A percentile compares a stretch with the other conserved stretches of the same genome.
Evolutionary conservation across 2,888 invertebrate genomes (phyloP).

Genomic region (Pollenia griseotomentosa): DNA sequence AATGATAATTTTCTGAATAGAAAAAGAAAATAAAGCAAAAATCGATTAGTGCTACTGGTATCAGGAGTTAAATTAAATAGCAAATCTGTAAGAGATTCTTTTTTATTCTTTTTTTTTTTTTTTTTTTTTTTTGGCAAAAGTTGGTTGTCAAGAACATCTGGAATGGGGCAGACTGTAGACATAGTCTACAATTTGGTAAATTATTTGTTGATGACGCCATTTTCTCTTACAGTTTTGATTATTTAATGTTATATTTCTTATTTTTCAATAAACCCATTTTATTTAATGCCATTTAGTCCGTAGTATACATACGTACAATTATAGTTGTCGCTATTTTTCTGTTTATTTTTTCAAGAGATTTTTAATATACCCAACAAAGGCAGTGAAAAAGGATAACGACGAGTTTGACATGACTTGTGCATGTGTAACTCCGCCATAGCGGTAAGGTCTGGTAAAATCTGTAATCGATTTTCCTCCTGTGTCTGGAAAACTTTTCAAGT

Average conservation of each 20-base stretch:
- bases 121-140: constrained; percentile 25
- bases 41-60: constrained; percentile 25
- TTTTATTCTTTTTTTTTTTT: constrained; percentile 7
- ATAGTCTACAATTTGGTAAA: constrained; percentile 24
- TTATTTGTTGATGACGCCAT: constrained; percentile 54
- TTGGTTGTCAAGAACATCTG: constrained; percentile 34
- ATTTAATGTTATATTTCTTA: not conserved
- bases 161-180: constrained; percentile 45
- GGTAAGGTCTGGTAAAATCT: too few relatives aligned
- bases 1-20: too few relatives aligned
- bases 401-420: too few relatives aligned
- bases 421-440: too few relatives aligned
- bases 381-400: too few relatives aligned
- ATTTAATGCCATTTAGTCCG: constrained; percentile 17
- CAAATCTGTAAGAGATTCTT: not conserved
- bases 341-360: too few relatives aligned
- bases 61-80: not conserved
- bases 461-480: too few relatives aligned
- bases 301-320: too few relatives aligned
- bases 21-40: not conserved
- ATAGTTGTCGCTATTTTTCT: not conserved
- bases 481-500: too few relatives aligned
- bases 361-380: too few relatives aligned
- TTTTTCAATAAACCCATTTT: constrained; percentile 2
- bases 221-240: constrained; percentile 1